Conservation (phyloP, 2,113 vertebrate genomes). For the Pseudonaja textilis region DNA sequence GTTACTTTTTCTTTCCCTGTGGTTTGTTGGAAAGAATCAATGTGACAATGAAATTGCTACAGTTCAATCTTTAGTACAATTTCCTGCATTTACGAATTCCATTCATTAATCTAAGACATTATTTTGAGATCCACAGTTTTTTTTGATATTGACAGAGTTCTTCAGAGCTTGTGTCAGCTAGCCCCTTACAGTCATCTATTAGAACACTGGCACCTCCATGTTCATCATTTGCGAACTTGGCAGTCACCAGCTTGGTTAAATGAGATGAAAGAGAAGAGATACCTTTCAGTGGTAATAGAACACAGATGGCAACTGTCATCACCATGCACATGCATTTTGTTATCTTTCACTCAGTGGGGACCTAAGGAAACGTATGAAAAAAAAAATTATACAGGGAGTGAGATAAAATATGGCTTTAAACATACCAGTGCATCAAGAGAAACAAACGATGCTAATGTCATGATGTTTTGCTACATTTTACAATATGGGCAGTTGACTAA, state of each 20-base stretch:
- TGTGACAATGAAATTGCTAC: not conserved
- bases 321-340: slow-evolving; percentile 8
- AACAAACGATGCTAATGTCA: not conserved
- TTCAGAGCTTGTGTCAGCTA: slow-evolving; percentile 1
- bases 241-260: slow-evolving; percentile 1
- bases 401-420: not conserved
- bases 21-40: not conserved
- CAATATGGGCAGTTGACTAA: not conserved
- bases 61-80: not conserved
- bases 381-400: not conserved
- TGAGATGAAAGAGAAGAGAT: not conserved
- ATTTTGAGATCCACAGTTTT: not conserved
- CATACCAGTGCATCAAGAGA: not conserved
- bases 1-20: not conserved
- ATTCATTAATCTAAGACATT: not conserved
- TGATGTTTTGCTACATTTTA: not conserved
- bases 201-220: slow-evolving; percentile 1
- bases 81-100: not conserved
- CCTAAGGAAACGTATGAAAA: not conserved
- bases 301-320: slow-evolving; percentile 25
- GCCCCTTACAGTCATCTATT: not conserved
- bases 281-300: slow-evolving; percentile 18
- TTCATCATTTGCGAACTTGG: slow-evolving; percentile 6
- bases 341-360: slow-evolving; percentile 2
- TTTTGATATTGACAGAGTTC: not conserved